phyloP scores from a whole-genome alignment of 1,140 invertebrate genomes.

The Armadillidium nasatum region DNA sequence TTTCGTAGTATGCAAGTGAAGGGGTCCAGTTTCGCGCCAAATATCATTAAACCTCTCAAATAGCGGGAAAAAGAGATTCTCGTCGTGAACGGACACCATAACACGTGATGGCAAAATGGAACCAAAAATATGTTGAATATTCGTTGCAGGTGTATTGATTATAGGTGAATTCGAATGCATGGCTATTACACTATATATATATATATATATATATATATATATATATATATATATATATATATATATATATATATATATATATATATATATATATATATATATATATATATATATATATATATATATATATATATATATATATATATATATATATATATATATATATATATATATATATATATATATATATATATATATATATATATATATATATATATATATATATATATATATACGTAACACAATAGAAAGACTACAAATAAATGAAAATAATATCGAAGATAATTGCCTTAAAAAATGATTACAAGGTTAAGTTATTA shows the following conservation, averaged over 20 bases:
- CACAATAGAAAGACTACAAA: no score
- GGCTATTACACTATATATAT: constrained; percentile 56
- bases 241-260: constrained; percentile 7
- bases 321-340: neutral
- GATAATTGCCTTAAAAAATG: no score
- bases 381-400: no score
- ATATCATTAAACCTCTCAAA: constrained; percentile 52
- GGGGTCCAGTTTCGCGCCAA: constrained; percentile 69
- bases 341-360: neutral
- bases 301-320: no score
- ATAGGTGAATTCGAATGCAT: constrained; percentile 64
- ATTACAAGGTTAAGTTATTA: no score
- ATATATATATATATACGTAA: no score
- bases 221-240: neutral
- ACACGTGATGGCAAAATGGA: constrained; percentile 50
- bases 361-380: no score
- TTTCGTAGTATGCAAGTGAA: constrained; percentile 78
- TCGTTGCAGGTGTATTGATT: constrained; percentile 48
- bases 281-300: no score
- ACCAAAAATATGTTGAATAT: constrained; percentile 56
- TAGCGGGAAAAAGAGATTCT: constrained; percentile 60
- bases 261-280: neutral
- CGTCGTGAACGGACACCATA: constrained; percentile 55
- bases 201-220: constrained; percentile 10
- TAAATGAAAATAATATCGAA: no score